Base-by-base conservation (phyloP, 1,140 invertebrate species). In the Drepana arcuata region DNA sequence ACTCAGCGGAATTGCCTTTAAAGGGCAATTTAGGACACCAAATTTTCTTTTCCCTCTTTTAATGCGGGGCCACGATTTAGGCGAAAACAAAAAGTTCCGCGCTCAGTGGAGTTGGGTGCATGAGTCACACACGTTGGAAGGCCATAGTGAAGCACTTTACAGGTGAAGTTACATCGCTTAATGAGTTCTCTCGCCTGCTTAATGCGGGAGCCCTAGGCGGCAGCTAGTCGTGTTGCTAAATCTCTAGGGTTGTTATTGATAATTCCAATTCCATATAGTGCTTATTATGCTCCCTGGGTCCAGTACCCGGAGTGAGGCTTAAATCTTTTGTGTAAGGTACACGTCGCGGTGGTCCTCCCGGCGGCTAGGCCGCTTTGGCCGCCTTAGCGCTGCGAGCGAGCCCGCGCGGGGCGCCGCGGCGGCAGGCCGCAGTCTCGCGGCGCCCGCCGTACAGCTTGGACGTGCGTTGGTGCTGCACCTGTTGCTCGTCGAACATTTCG, bases 381-480 rank as follows among this genome's bases (percentile, higher is more conserved):
- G n/a, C n/a, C n/a, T n/a, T n/a, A n/a, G n/a, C n/a, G n/a, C n/a
- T n/a, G n/a, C n/a, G n/a, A 14, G 16, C 1, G 27, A 14, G 33
- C 16, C 15, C 9, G 25, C 14, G 34, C 16, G 16, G 36, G 14
- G 34, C 39, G 27, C 16, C 23, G 13, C 40, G 32, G n/a, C n/a
- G 11, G 24, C 5, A 24, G 16, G 38, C 42, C 43, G 24, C 48
- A 56, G 56, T 49, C 48, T 41, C 45, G 52, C 52, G 48, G 45
- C 51, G 21, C 39, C 40, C 33, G 41, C 42, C 56, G 48, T 41
- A 16, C 23, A 14, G 14, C 10, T n/a, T n/a, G n/a, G n/a, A 11
- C 21, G 44, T 33, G 39, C 41, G 52, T 34, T 7, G 15, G 4
- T 16, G 16, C 26, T 13, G 16, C 26, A 11, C 31, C 16, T 16